These are phyloP conservation scores for Argyrosomus regius DNA, from an alignment of 2,797 vertebrate species.

Conservation along the genomic window DNA sequence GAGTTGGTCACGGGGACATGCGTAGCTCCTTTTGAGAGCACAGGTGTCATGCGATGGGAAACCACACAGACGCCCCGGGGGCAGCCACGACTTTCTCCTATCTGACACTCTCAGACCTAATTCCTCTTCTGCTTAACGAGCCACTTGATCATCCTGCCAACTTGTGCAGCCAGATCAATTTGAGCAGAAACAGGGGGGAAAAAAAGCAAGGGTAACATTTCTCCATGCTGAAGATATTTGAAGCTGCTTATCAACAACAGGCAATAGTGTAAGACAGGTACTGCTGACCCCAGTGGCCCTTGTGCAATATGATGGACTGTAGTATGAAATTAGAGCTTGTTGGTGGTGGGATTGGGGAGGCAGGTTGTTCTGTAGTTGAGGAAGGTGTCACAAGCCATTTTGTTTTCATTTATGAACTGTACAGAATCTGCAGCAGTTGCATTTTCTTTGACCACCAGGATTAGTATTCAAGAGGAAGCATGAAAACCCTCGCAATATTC, in stretches of 20 bases:
- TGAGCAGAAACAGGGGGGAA: conserved; percentile 14
- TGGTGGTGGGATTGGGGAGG: background rate
- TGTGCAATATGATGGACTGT: conserved; percentile 44
- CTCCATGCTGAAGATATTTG: conserved; percentile 56
- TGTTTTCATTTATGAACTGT: conserved; percentile 21
- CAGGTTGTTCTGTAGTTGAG: background rate
- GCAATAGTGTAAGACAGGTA: conserved; percentile 60
- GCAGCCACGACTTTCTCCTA: conserved; percentile 56
- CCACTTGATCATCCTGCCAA: conserved; percentile 83
- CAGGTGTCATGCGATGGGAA: conserved; percentile 57
- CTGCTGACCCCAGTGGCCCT: conserved; percentile 60
- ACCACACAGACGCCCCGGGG: conserved; percentile 38
- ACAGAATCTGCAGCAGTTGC: background rate
- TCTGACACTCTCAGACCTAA: conserved; percentile 74
- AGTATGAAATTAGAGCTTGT: conserved; percentile 55
- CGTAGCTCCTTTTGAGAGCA: conserved; percentile 33
- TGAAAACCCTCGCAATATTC: background rate
- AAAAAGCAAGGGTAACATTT: conserved; percentile 54
- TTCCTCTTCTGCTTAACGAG: conserved; percentile 80
- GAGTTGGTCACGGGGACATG: background rate
- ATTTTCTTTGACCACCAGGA: background rate
- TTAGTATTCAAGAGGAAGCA: background rate
- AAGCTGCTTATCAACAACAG: conserved; percentile 73
- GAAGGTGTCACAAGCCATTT: conserved; percentile 23
- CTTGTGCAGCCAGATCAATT: conserved; percentile 76